Base-by-base conservation (phyloP, 2,797 vertebrate species). In the Distichodus sexfasciatus region DNA sequence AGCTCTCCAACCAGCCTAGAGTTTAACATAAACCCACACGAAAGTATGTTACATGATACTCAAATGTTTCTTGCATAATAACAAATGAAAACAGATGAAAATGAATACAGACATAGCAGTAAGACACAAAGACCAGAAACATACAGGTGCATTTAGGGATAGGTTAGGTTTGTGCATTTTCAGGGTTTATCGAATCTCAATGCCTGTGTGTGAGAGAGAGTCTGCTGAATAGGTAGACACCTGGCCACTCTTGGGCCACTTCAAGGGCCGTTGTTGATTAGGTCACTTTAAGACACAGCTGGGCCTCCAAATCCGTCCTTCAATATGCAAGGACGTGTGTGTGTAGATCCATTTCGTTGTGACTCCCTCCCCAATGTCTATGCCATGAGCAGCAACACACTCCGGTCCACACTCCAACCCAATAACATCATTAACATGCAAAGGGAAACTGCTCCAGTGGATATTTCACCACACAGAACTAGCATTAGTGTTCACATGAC, bases 281-380 rank as follows among this genome's bases (percentile, higher is more conserved):
- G 44, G 66, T 72, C 70, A 55, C n/a, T 73, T 59, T 47, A 55
- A 78, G 69, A 78, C 84, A 84, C 90, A 90, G 88, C 88, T 91
- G 87, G 81, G 81, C 66, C 71, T 71, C 48, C 68, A 60, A 76
- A 12, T 14, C 35, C 48, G 60, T 61, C 66, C 71, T 48, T 35
- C 54, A 26, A 21, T 31, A 62, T 29, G 35, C 12, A 43, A 12
- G 5, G 10, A 10, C 14, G 28, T 55, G 14, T 55, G 54, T 54
- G 48, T 36, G 38, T 46, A 53, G 28, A 60, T 58, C 6, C 7
- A 35, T 54, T 65, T 51, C 64, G 44, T 40, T 26, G 23, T 59
- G 21, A 28, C 53, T 50, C 63, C 3, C 9, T 43, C 3, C 15
- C 12, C 33, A 14, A 15, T 55, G 50, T 15, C n/a, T n/a, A n/a